A percentile compares a stretch with the other conserved stretches of the same genome.
These are phyloP conservation scores for Danionella dracula DNA, from an alignment of 2,797 vertebrate genomes.

Conservation along the genomic window DNA sequence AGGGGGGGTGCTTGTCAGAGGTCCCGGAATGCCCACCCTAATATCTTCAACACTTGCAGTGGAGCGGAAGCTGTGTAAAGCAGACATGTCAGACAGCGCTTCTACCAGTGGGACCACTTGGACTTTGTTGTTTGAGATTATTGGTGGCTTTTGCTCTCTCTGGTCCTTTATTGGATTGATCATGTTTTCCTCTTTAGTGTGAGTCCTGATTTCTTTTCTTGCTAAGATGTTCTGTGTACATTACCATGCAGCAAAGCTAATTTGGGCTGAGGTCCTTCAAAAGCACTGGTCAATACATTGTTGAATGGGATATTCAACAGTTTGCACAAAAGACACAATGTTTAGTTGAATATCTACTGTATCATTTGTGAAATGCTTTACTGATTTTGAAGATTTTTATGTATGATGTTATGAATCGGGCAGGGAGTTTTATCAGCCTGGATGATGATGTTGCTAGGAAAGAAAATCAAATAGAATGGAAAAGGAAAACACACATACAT, in stretches of 20 bases:
- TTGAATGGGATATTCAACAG: constrained; percentile 42
- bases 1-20: constrained; percentile 45
- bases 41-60: constrained; percentile 63
- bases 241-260: constrained; percentile 39
- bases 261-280: constrained; percentile 36
- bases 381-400: too few species aligned
- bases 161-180: constrained; percentile 45
- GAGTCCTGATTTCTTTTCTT: constrained; percentile 31
- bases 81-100: constrained; percentile 62
- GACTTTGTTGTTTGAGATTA: constrained; percentile 55
- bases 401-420: too few species aligned
- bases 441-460: too few species aligned
- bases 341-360: too few species aligned
- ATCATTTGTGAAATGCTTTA: too few species aligned
- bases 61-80: constrained; percentile 62
- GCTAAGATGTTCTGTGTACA: constrained; percentile 22
- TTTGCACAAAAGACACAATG: constrained; percentile 49
- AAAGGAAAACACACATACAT: too few species aligned
- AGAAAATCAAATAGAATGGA: too few species aligned
- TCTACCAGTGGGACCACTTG: constrained; percentile 56
- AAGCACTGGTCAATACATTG: constrained; percentile 31
- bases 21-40: constrained; percentile 55
- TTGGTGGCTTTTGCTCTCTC: constrained; percentile 37
- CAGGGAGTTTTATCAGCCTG: too few species aligned
- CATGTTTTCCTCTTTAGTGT: constrained; percentile 41